Conservation (phyloP, 2,888 invertebrate genomes). For the Idaea dimidiata region DNA sequence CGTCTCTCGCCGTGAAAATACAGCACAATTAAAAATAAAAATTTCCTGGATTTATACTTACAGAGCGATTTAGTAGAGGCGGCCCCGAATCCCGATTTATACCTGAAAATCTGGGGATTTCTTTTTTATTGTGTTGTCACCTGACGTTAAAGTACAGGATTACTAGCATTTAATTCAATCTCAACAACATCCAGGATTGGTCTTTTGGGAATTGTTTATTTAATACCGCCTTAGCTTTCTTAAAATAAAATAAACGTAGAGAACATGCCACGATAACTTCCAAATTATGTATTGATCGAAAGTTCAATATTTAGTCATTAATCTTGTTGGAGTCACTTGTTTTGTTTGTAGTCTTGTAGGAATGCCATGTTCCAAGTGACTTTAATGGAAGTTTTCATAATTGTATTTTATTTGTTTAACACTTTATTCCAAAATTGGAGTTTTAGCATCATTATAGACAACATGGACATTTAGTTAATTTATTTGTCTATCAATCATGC, state of each 20-base stretch:
- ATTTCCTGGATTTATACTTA: background rate
- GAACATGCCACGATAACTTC: background rate
- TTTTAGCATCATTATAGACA: no score
- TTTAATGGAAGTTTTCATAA: no score
- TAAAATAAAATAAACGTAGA: background rate
- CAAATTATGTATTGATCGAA: background rate
- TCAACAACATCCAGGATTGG: constrained; percentile 8
- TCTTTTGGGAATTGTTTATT: background rate
- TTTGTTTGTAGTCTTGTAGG: background rate
- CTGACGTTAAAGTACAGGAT: constrained; percentile 18
- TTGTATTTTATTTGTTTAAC: no score
- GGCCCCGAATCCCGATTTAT: constrained; percentile 19
- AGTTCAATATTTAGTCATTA: background rate
- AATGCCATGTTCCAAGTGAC: no score
- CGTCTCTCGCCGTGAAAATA: background rate
- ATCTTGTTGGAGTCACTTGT: background rate
- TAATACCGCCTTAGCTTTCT: background rate
- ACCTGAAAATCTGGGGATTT: constrained; percentile 16
- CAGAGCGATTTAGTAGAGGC: constrained; percentile 4
- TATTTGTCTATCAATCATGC: no score
- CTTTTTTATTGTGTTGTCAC: constrained; percentile 19
- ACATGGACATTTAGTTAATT: no score
- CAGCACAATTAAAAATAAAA: background rate
- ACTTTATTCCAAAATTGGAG: no score
- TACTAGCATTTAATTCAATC: constrained; percentile 28